A percentile compares a stretch with the other conserved stretches of the same genome.
Evolutionary conservation across 2,113 vertebrate species (phyloP).

Genomic region (Antennarius striatus): DNA sequence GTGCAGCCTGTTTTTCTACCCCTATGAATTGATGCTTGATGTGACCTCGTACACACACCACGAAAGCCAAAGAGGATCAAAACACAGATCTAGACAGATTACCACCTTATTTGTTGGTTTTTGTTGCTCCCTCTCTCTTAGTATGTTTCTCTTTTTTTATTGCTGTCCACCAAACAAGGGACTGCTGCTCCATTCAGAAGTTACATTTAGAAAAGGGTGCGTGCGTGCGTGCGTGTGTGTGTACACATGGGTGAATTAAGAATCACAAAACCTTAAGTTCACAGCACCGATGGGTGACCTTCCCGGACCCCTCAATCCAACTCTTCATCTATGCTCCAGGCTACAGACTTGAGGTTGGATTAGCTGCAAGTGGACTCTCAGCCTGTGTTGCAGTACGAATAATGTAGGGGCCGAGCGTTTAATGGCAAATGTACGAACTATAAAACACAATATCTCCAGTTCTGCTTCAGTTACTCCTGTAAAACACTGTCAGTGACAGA

Average conservation of each 20-base stretch:
- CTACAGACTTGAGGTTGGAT: neutral
- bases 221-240: constrained; percentile 13
- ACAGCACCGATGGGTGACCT: neutral
- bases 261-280: no score
- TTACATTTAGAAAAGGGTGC: constrained; percentile 58
- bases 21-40: constrained; percentile 53
- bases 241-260: neutral
- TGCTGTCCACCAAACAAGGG: constrained; percentile 19
- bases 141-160: constrained; percentile 1
- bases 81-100: constrained; percentile 67
- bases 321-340: neutral
- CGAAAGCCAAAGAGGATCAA: constrained; percentile 70
- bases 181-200: constrained; percentile 32
- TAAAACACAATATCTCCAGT: neutral
- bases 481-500: neutral
- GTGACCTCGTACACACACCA: constrained; percentile 54
- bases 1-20: constrained; percentile 45
- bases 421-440: neutral
- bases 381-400: constrained; percentile 7
- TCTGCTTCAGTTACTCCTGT: neutral
- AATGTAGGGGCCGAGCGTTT: neutral
- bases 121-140: neutral
- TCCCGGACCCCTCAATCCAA: neutral
- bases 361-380: neutral
- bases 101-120: constrained; percentile 52